phyloP scores from a whole-genome alignment of 1,140 invertebrate species.

The Ceratoteleas bidentatus region DNA sequence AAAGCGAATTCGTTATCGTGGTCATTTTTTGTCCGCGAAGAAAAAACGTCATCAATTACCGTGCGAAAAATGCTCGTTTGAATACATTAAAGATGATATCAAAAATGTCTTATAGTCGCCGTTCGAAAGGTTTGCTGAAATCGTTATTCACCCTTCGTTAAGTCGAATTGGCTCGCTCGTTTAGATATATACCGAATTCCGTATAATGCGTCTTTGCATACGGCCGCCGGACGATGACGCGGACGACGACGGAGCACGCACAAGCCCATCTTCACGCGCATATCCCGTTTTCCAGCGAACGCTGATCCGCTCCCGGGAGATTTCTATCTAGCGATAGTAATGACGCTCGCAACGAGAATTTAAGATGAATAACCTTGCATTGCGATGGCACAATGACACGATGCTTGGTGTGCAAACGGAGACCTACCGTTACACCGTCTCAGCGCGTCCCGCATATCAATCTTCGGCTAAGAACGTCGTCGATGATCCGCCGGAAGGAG shows the following conservation, averaged over 20 bases:
- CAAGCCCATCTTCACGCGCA: slow-evolving; percentile 64
- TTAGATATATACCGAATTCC: slow-evolving; percentile 66
- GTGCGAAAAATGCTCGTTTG: slow-evolving; percentile 49
- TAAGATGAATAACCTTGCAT: slow-evolving; percentile 81
- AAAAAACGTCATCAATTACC: slow-evolving; percentile 52
- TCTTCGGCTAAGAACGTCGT: slow-evolving; percentile 62
- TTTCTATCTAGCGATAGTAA: slow-evolving; percentile 80
- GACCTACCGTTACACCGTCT: slow-evolving; percentile 78
- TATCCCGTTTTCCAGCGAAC: slow-evolving; percentile 74
- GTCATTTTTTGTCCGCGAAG: slow-evolving; percentile 22
- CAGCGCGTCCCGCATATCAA: slow-evolving; percentile 77
- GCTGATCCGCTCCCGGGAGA: slow-evolving; percentile 73
- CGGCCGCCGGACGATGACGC: slow-evolving; percentile 36
- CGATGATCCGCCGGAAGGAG: slow-evolving; percentile 57
- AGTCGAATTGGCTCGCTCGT: slow-evolving; percentile 59
- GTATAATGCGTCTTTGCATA: slow-evolving; percentile 63
- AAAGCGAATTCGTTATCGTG: slow-evolving; percentile 33
- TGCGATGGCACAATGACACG: slow-evolving; percentile 80
- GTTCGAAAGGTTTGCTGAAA: slow-evolving; percentile 58
- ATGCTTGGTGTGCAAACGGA: slow-evolving; percentile 76
- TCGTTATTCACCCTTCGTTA: slow-evolving; percentile 67
- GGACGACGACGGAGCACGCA: slow-evolving; percentile 55
- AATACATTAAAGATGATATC: slow-evolving; percentile 62
- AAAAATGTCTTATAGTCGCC: slow-evolving; percentile 59
- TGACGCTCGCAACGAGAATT: slow-evolving; percentile 79